Conservation (phyloP, 2,113 vertebrate genomes). For the Silurus meridionalis region DNA sequence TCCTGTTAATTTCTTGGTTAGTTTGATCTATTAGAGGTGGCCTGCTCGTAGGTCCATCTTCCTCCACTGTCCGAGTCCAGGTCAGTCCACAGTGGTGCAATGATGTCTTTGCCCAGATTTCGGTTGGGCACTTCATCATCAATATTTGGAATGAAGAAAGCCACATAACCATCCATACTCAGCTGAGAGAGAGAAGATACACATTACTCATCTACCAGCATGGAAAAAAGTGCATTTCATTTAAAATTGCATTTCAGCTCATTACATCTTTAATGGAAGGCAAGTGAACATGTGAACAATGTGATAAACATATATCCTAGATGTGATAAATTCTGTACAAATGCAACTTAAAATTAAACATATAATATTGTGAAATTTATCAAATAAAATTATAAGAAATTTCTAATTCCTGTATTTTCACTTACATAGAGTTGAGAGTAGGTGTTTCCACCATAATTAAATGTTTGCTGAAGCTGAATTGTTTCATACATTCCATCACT, state of each 20-base stretch:
- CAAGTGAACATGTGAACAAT: background rate
- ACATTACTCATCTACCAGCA: background rate
- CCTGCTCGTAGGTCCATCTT: slow-evolving; percentile 18
- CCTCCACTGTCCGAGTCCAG: background rate
- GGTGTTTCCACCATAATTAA: background rate
- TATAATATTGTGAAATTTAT: background rate
- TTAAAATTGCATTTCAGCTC: background rate
- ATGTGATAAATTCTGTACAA: no score
- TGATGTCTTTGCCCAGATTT: background rate
- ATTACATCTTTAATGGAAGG: no score
- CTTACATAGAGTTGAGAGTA: background rate
- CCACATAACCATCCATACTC: slow-evolving; percentile 2
- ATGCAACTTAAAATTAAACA: background rate
- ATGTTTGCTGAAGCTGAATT: background rate
- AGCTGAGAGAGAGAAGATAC: background rate
- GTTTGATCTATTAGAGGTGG: slow-evolving; percentile 9
- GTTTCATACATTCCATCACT: background rate
- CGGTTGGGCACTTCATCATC: background rate
- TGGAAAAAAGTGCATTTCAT: no score
- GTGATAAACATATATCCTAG: no score
- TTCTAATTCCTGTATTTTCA: background rate
- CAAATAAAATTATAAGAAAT: background rate
- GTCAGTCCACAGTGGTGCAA: slow-evolving; percentile 33
- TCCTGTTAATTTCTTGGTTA: slow-evolving; percentile 9
- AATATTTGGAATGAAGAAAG: background rate